These are phyloP conservation scores for Istiophorus platypterus DNA, from an alignment of 2,113 vertebrate species.

Conservation along the genomic window DNA sequence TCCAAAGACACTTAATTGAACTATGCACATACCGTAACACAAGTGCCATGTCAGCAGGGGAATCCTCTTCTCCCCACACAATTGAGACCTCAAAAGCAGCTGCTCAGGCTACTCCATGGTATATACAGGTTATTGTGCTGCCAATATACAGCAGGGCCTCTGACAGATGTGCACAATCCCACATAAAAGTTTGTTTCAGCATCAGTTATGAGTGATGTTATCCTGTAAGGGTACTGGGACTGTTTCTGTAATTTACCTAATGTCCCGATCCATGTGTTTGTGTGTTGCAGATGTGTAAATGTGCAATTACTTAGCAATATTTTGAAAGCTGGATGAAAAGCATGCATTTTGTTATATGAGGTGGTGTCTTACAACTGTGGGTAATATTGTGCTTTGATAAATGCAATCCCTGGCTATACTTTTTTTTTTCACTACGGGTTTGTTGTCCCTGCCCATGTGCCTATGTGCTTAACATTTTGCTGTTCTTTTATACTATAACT, in stretches of 20 bases:
- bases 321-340: conserved; percentile 36
- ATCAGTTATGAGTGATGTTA: conserved; percentile 22
- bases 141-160: conserved; percentile 51
- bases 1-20: conserved; percentile 68
- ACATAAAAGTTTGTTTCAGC: conserved; percentile 6
- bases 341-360: conserved; percentile 20
- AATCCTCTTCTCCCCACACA: conserved; percentile 58
- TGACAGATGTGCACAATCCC: background rate
- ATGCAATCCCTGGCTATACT: background rate
- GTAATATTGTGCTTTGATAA: conserved; percentile 22
- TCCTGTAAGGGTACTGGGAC: background rate
- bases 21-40: conserved; percentile 10
- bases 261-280: background rate
- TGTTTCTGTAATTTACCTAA: conserved; percentile 32
- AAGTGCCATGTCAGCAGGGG: conserved; percentile 73
- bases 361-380: conserved; percentile 13
- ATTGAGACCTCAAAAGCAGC: conserved; percentile 68
- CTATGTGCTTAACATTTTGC: background rate
- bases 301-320: conserved; percentile 11
- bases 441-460: background rate
- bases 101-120: conserved; percentile 38
- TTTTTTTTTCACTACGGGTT: conserved; percentile 5
- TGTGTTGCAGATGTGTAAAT: conserved; percentile 22
- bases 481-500: conserved; percentile 16
- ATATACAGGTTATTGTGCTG: conserved; percentile 43